phyloP scores from a whole-genome alignment of 2,797 vertebrate genomes.

The Cyprinella venusta region DNA sequence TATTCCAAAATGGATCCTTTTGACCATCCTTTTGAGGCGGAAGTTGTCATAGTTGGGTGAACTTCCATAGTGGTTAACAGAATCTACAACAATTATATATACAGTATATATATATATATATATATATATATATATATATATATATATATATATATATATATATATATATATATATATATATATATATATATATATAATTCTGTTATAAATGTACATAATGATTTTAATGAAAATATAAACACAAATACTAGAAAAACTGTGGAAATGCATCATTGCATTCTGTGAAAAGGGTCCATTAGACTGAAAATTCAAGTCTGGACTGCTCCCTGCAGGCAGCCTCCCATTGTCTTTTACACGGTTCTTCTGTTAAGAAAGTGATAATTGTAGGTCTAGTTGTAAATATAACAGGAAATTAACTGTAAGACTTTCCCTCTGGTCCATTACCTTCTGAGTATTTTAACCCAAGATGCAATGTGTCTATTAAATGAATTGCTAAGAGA shows the following conservation, averaged over 20 bases:
- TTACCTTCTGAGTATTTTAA: background rate
- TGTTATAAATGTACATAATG: no score
- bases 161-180: no score
- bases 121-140: no score
- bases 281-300: background rate
- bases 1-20: background rate
- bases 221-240: no score
- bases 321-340: constrained; percentile 23
- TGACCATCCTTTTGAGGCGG: background rate
- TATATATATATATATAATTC: no score
- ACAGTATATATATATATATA: no score
- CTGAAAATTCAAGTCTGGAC: background rate
- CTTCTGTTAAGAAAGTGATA: constrained; percentile 15
- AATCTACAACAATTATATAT: no score
- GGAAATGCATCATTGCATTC: background rate
- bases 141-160: no score
- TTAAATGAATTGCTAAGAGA: background rate
- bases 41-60: background rate
- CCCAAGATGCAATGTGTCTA: constrained; percentile 3
- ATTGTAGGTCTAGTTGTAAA: constrained; percentile 35
- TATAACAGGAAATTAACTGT: background rate
- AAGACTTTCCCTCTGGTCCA: constrained; percentile 13
- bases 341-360: constrained; percentile 6
- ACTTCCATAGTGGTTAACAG: no score
- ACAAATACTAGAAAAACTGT: background rate